Base-by-base conservation (phyloP, 2,888 invertebrate genomes). In the Dorcus hopei region DNA sequence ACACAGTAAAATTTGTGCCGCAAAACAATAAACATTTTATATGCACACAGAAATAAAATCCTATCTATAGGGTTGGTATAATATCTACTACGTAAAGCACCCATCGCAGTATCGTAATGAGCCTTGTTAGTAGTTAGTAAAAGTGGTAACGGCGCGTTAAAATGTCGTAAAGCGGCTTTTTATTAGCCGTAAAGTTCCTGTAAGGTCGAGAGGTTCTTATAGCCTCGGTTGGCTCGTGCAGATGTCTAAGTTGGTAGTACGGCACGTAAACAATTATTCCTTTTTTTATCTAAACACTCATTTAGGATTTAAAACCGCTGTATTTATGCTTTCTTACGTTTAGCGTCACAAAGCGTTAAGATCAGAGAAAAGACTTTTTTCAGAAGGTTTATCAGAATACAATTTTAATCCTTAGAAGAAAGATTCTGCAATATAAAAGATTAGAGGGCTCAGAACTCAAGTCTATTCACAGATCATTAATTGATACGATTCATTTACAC, bases 161-260 rank as follows among this genome's bases (percentile, higher is more conserved):
- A 77, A 77, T 73, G 76, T 74, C 75, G 75, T 77, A 77, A 77
- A 76, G 73, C 74, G 73, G 74, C 75, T 76, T 77, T 77, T 77
- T 77, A 77, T 76, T 74, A 75, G 74, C 73, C 75, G 75, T 77
- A 75, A 77, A 77, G 72, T 74, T 73, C 70, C 63, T 68, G 69
- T 69, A 65, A 70, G 67, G 70, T 72, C 70, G 73, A 68, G 68
- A 71, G 70, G 70, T 67, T 68, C 70, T 68, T 66, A 64, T 59
- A 57, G 64, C 62, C 19, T 59, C 58, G 64, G 65, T 70, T 65
- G 66, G 67, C 69, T 69, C 68, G 70, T 71, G 72, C 68, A 70
- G 72, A 72, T 70, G 66, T 66, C 68, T 65, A 38, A 40, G 57
- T 69, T 65, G 68, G 66, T 66, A 68, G 64, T 65, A 57, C 59